Evolutionary conservation across 2,797 vertebrate genomes (phyloP).

Genomic region (Glossophaga mutica): DNA sequence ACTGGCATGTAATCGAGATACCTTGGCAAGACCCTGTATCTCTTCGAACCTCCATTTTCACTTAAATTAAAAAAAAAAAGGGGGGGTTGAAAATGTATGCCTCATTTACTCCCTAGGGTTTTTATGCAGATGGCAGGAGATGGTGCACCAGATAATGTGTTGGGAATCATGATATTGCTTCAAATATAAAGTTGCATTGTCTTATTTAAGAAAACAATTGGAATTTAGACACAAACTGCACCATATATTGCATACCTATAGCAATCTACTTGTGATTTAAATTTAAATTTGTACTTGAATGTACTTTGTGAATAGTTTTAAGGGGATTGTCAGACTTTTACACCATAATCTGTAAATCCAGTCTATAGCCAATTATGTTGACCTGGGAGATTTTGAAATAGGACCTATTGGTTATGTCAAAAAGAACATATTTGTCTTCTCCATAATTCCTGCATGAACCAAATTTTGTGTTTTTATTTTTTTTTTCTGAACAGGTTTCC

Average conservation of each 20-base stretch:
- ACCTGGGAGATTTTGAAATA: not conserved
- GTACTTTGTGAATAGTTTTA: not conserved
- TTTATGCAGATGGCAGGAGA: not conserved
- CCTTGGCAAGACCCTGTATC: not conserved
- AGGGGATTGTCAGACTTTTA: not conserved
- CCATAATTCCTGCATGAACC: not conserved
- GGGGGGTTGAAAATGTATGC: not conserved
- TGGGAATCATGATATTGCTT: not conserved
- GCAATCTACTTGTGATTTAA: not conserved
- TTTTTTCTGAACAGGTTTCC: constrained; percentile 87
- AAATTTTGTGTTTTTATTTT: constrained; percentile 59
- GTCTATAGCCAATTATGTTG: not conserved
- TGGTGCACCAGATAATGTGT: not conserved
- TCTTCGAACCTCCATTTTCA: not conserved
- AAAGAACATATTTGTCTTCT: not conserved
- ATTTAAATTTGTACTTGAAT: not conserved
- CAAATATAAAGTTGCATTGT: not conserved
- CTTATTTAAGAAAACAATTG: not conserved
- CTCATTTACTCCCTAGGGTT: not conserved
- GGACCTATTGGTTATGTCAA: not conserved
- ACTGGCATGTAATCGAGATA: rapidly evolving
- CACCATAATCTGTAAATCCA: not conserved
- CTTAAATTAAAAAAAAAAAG: not conserved
- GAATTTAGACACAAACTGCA: not conserved
- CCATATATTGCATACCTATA: rapidly evolving